Conservation (phyloP, 2,888 invertebrate genomes). For the Camptogramma bilineatum region DNA sequence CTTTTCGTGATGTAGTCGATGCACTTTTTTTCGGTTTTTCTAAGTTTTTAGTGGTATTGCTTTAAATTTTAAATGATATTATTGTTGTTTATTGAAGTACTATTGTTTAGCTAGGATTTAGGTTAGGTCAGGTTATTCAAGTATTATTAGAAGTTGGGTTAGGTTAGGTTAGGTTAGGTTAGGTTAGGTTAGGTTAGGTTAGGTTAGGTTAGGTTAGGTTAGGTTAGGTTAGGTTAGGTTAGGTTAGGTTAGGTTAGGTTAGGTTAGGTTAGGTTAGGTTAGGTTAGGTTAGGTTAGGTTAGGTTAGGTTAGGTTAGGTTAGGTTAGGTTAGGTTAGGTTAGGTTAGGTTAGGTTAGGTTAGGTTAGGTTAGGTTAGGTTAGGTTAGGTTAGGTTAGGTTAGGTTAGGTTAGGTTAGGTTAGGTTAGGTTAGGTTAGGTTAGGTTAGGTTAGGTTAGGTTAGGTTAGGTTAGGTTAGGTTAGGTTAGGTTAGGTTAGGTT, state of each 20-base stretch:
- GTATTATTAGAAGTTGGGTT: no score
- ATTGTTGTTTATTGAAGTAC: no score
- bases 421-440: conserved; percentile 20
- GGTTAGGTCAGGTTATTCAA: no score
- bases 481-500: conserved; percentile 32
- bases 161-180: conserved; percentile 16
- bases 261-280: conserved; percentile 20
- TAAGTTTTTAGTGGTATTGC: no score
- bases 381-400: conserved; percentile 20
- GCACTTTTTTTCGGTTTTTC: no score
- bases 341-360: conserved; percentile 20
- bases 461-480: conserved; percentile 31
- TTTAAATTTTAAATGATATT: no score
- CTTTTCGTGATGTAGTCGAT: no score
- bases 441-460: conserved; percentile 26
- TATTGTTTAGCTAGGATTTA: no score
- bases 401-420: conserved; percentile 20
- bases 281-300: conserved; percentile 20
- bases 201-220: conserved; percentile 20
- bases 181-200: conserved; percentile 17
- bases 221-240: conserved; percentile 20
- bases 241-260: conserved; percentile 20
- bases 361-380: conserved; percentile 20
- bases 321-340: conserved; percentile 20
- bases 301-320: conserved; percentile 20